A percentile compares a stretch with the other conserved stretches of the same genome.
phyloP scores from a whole-genome alignment of 1,140 invertebrate species.

The Paralvinella palmiformis region DNA sequence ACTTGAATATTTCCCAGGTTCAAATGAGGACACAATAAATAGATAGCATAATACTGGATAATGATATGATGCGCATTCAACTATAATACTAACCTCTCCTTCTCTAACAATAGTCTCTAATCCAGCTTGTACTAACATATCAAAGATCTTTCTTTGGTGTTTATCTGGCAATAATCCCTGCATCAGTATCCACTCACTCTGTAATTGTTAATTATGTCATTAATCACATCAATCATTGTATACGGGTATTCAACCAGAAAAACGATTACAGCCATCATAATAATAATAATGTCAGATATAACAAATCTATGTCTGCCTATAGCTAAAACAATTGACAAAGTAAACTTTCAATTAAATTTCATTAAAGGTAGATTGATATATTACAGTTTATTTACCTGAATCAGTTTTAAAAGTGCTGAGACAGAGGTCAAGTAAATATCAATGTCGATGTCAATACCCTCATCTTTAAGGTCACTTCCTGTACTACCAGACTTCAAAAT shows the following conservation, averaged over 20 bases:
- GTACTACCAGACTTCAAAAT: not conserved
- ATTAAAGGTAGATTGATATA: not conserved
- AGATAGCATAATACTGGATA: too few relatives aligned
- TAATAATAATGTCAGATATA: not conserved
- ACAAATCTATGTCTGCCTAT: not conserved
- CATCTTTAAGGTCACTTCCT: constrained; percentile 51
- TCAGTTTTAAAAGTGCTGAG: constrained; percentile 77
- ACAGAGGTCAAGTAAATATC: constrained; percentile 80
- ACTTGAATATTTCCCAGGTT: too few relatives aligned
- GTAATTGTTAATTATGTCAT: constrained; percentile 17
- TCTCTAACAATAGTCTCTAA: constrained; percentile 78
- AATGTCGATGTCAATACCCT: constrained; percentile 50
- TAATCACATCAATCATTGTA: constrained; percentile 6
- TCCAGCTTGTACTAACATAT: constrained; percentile 74
- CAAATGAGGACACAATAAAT: too few relatives aligned
- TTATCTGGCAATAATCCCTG: constrained; percentile 74
- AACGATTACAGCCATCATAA: not conserved
- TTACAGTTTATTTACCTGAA: constrained; percentile 55
- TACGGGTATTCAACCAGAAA: not conserved
- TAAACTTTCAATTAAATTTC: too few relatives aligned
- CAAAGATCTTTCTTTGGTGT: constrained; percentile 71
- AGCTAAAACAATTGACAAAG: not conserved
- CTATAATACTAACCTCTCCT: too few relatives aligned
- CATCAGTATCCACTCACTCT: constrained; percentile 74
- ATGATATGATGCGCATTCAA: too few relatives aligned